These are phyloP conservation scores for Oryzias woworae DNA, from an alignment of 2,113 vertebrate species.

Conservation along the genomic window DNA sequence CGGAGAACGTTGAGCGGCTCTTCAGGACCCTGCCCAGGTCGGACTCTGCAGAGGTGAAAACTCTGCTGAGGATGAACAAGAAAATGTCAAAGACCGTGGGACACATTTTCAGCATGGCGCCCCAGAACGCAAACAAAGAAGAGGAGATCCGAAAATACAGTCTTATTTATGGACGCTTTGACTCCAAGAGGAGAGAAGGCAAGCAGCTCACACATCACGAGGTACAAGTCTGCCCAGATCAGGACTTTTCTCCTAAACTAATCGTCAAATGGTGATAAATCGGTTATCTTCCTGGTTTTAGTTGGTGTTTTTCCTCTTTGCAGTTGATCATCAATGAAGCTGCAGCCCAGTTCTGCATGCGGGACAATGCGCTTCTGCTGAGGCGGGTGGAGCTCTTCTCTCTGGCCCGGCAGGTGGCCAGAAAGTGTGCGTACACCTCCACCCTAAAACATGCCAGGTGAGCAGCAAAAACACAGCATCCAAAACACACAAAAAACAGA, in stretches of 20 bases:
- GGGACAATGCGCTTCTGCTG: conserved; percentile 90
- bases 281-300: conserved; percentile 1
- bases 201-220: conserved; percentile 95
- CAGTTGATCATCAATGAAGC: conserved; percentile 97
- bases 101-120: conserved; percentile 92
- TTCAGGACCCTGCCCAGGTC: conserved; percentile 86
- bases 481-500: neutral
- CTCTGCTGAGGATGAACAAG: conserved; percentile 91
- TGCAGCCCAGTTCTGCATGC: conserved; percentile 94
- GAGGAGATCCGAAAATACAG: conserved; percentile 96
- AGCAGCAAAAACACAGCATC: conserved; percentile 37
- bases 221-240: conserved; percentile 73
- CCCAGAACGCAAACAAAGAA: conserved; percentile 85
- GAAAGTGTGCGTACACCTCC: conserved; percentile 93
- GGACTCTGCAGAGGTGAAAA: conserved; percentile 81
- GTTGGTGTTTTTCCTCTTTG: conserved; percentile 41
- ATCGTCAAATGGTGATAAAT: neutral
- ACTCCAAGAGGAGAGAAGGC: conserved; percentile 91
- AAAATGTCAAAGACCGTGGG: conserved; percentile 92
- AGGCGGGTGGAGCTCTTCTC: conserved; percentile 95
- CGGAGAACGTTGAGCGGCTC: conserved; percentile 87
- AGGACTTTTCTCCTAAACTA: neutral
- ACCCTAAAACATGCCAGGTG: conserved; percentile 90
- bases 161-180: conserved; percentile 92
- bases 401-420: conserved; percentile 89